Evolutionary conservation across 1,140 invertebrate species (phyloP), one percentile per base, ranked within the genome.

Genomic region (Pachypsylla venusta): DNA sequence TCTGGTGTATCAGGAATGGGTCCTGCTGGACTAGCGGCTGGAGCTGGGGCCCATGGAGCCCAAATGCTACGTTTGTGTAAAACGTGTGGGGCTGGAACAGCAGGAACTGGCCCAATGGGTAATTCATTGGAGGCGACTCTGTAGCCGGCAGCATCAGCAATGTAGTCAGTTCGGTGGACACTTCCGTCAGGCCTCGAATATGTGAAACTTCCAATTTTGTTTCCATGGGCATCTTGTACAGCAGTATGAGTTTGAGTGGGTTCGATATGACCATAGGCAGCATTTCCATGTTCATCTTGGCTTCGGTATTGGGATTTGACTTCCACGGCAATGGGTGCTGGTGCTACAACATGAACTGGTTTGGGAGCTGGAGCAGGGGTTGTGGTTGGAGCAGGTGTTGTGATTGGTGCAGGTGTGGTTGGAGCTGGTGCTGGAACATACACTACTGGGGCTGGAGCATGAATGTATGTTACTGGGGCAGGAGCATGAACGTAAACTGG

Each of bases 1-100:
- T 79, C 78, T 53, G 76, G 76, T 2, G 79, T 79, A 60, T 79
- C 79, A 53, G 75, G 73, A 10, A 35, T 12, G 19, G 77, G 77
- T 1, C 77, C 60, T 0, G 22, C 53, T 25, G 62, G 48, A n/a
- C 24, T 13, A 25, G 25, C 53, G 24, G 54, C 26, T 20, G 58
- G 28, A n/a, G 57, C 20, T 60, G 57, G n/a, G 53, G 22, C 10
- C 42, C 42, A 48, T 19, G 22, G 42, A 48, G n/a, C 42, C 42
- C 42, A 48, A 22, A 22, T 48, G n/a, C 42, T 48, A 19, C 42
- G 16, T 22, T 48, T 48, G 42, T 48, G 42, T 7, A 48, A 4
- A 7, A 19, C 22, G 42, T 48, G 42, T 5, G 42, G 42, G 25
- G 20, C 57, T 54, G 57, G 55, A 25, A 61, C 59, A 53, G 64